Evolutionary conservation across 2,113 vertebrate species (phyloP).

Genomic region (Damaliscus lunatus): DNA sequence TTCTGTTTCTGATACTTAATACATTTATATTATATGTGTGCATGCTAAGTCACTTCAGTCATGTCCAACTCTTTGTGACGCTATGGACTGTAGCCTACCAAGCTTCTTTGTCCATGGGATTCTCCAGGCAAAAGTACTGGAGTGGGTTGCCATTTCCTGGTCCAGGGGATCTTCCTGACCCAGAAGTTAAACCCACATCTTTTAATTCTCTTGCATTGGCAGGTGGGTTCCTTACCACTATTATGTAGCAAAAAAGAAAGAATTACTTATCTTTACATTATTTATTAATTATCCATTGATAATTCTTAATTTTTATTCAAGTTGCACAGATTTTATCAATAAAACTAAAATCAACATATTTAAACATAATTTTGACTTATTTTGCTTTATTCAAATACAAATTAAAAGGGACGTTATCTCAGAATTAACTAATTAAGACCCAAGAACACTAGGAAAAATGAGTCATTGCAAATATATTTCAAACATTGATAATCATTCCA

Average conservation of each 20-base stretch:
- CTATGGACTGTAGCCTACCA: not conserved
- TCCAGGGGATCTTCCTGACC: not conserved
- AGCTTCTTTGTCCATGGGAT: not conserved
- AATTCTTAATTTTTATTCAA: conserved; percentile 55
- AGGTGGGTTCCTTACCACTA: not conserved
- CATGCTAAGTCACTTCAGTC: not conserved
- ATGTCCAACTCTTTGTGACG: not conserved
- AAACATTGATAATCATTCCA: not conserved
- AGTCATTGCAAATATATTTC: not conserved
- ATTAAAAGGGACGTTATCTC: not conserved
- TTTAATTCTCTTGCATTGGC: not conserved
- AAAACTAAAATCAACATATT: conserved; percentile 22
- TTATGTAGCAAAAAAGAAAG: conserved; percentile 16
- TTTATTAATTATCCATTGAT: not conserved
- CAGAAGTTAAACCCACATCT: not conserved
- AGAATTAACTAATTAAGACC: not conserved
- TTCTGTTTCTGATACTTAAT: conserved; percentile 44
- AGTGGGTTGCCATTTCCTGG: not conserved
- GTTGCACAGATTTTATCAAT: not conserved
- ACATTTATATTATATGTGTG: conserved; percentile 34
- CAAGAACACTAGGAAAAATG: not conserved
- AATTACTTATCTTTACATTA: conserved; percentile 39
- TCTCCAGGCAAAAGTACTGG: not conserved
- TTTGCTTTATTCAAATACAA: not conserved
- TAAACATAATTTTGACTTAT: not conserved